Base-by-base conservation (phyloP, 2,888 invertebrate species). In the Plebejus melissa region DNA sequence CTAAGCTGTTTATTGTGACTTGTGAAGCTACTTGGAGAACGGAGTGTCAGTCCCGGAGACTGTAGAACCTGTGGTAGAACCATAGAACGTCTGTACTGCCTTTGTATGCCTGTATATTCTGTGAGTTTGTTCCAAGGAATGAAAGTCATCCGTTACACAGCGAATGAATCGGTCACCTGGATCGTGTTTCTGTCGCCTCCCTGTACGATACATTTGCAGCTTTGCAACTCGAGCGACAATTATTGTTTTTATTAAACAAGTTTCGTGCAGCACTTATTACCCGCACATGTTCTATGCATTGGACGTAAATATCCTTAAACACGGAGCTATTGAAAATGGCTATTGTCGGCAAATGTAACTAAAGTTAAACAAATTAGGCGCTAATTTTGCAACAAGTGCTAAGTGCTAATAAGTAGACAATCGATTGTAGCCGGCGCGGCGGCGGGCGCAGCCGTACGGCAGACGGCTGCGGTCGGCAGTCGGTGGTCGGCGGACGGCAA, bases 361-460 rank as follows among this genome's bases (percentile, higher is more conserved):
- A 50, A 50, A 13, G 50, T 16, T 16, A 16, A 54, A 11, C 4
- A 2, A 38, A 69, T 38, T 69, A 69, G n/a, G 69, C 38, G 13
- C 38, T 71, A 32, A 72, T 54, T 54, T 72, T 16, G 16, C 36
- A 32, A 32, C 28, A 7, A n/a, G 28, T 50, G 65, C 58, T 58
- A 22, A 58, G n/a, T 46, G 70, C 72, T 54, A 54, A 72, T 54
- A 32, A n/a, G 54, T 72, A 28, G 50, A 54, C 7, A 72, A 28
- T 32, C 50, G 22, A 72, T 54, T 28, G 54, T 54, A 32, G 54
- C 72, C 28, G 41, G n/a, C 28, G n/a, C 28, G n/a, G 46, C 71
- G 46, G 70, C 41, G 41, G 7, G 9, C 9, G 41, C 70, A n/a
- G 69, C 41, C n/a, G 36, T 41, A 22, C n/a, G 70, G 41, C 41